Evolutionary conservation across 1,140 invertebrate species (phyloP), one percentile per base, ranked within the genome.

Genomic region (Idris sp.): DNA sequence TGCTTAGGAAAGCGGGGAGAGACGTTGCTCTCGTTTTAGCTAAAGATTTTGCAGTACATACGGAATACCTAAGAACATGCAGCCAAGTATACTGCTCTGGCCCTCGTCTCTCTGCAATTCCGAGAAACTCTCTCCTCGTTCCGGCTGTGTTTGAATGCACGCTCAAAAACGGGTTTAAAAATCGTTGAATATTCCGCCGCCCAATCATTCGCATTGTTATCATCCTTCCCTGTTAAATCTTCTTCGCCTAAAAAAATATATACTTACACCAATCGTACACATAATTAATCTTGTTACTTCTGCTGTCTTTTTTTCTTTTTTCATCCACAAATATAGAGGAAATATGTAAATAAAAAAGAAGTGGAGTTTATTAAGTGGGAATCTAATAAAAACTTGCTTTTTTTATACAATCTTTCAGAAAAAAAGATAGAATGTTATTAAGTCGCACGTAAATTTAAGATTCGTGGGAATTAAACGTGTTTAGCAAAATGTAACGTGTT

Each of bases 101-200:
- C 71, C 76, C 69, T 67, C 65, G 69, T 75, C 56, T 67, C 62
- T 62, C n/a, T n/a, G 65, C 75, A 74, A 85, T 86, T 84, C 83
- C 79, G 65, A 84, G 84, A 87, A 87, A 81, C 80, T 74, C 74
- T 74, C 49, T 68, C 49, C 49, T 69, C 48, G 58, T 53, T 69
- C 35, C 53, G 75, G 65, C 69, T 59, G 56, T 67, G 78, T 84
- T 84, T 80, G 77, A 81, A 83, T 84, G 79, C 77, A 75, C 73
- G 77, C 80, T 83, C 80, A 79, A 81, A 81, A 86, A 85, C 85
- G 83, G 83, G 85, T 86, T 86, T 85, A 81, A 84, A 84, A 85
- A 86, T 84, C 83, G 80, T 80, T 81, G 83, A 85, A 83, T 83
- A 83, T 85, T 84, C 81, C 78, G 36, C 65, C 35, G 54, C 4